Base-by-base conservation (phyloP, 2,888 invertebrate species). In the Pachycephus smyrnensis region DNA sequence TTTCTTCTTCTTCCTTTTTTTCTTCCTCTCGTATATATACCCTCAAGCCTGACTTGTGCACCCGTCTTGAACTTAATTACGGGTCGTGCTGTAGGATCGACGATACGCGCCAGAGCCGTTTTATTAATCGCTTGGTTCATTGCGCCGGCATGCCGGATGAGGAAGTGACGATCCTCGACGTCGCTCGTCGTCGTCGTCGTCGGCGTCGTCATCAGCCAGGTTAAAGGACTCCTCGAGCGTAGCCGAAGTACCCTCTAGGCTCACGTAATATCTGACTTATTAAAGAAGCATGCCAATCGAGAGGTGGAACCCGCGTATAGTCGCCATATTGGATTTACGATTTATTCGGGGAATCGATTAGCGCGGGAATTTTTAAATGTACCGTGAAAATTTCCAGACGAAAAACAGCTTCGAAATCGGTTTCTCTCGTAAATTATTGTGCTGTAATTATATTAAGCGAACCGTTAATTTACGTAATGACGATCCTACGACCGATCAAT, bases 221-320 rank as follows among this genome's bases (percentile, higher is more conserved):
- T 55, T 6, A 55, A 23, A 78, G 71, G 82, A 79, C 77, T 80
- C 80, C 80, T 77, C 75, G 80, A 82, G 78, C 79, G 82, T 81
- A 82, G 80, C 82, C 75, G 68, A 79, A 80, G 77, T 71, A 76
- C 69, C 77, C 79, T 40, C 15, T 40, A 68, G 79, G 77, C 76
- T 80, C 79, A 78, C 82, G 80, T 81, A 82, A 81, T 80, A 82
- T 80, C 80, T 80, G 80, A 82, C 82, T 78, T 76, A 79, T 80
- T 79, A 80, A 82, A 78, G 40, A 4, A 9, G 15, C 23, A 9
- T 15, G 55, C 9, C 23, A 9, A 23, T 55, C 55, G 55, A 0
- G 40, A 2, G 40, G 15, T 40, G 40, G 1, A 40, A 40, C 15
- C 40, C 6, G 40, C 6, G 15, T 15, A 23, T 15, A 23, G 55